Evolutionary conservation across 2,113 vertebrate species (phyloP).

Genomic region (Sorex araneus): DNA sequence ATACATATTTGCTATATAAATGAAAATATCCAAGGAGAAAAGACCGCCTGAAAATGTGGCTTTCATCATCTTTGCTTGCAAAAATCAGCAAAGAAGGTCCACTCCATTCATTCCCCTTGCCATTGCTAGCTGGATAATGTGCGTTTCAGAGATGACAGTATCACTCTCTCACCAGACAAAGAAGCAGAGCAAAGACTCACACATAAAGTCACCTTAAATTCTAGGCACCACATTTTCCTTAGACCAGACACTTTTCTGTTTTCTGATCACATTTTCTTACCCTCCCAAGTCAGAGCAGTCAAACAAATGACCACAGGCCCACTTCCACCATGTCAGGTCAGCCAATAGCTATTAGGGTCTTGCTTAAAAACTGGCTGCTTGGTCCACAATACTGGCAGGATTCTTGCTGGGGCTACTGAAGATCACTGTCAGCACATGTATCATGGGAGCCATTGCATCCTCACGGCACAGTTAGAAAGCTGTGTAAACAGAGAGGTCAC

Average conservation of each 20-base stretch:
- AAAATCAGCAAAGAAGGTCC: not conserved
- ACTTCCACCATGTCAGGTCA: constrained; percentile 57
- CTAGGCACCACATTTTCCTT: constrained; percentile 39
- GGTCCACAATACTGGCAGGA: constrained; percentile 49
- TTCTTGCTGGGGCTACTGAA: constrained; percentile 56
- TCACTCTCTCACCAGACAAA: not conserved
- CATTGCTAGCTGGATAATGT: not conserved
- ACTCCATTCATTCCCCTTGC: not conserved
- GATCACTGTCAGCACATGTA: constrained; percentile 64
- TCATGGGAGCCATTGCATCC: constrained; percentile 57
- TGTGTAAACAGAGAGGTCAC: constrained; percentile 50
- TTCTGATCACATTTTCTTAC: constrained; percentile 70
- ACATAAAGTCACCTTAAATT: constrained; percentile 36
- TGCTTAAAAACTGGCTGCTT: constrained; percentile 59
- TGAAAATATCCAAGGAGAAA: not conserved
- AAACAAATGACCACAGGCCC: constrained; percentile 76
- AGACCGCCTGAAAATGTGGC: not conserved
- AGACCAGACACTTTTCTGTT: constrained; percentile 60
- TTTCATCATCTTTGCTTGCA: not conserved
- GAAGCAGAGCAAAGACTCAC: constrained; percentile 27
- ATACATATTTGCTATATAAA: constrained; percentile 6
- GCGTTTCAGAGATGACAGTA: not conserved
- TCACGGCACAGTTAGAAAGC: constrained; percentile 61
- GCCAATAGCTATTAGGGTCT: constrained; percentile 71
- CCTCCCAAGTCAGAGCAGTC: constrained; percentile 73